These are phyloP conservation scores for Synchiropus splendidus DNA, from an alignment of 2,113 vertebrate genomes.

Conservation along the genomic window DNA sequence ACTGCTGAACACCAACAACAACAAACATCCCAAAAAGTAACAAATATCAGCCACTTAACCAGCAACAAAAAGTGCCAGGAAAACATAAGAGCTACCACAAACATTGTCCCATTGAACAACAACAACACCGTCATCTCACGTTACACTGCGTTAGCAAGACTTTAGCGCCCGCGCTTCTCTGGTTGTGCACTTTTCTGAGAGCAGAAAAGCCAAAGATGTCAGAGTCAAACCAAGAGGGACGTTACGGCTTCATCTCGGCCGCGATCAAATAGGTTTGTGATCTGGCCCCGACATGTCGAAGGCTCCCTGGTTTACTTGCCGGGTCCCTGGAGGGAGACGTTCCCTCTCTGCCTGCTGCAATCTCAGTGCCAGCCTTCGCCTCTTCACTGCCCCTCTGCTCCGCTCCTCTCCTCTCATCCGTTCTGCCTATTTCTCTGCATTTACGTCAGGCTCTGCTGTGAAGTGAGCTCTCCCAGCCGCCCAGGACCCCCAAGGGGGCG, in stretches of 20 bases:
- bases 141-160: background rate
- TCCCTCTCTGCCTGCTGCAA: constrained; percentile 3
- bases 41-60: too few species aligned
- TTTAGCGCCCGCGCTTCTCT: background rate
- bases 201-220: background rate
- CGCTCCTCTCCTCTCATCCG: constrained; percentile 35
- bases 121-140: too few species aligned
- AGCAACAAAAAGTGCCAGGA: too few species aligned
- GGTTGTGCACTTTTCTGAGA: background rate
- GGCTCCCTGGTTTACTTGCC: constrained; percentile 6
- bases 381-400: constrained; percentile 26
- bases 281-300: constrained; percentile 29
- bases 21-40: too few species aligned
- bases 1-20: too few species aligned
- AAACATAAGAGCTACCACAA: too few species aligned
- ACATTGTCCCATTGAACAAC: background rate
- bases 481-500: constrained; percentile 13
- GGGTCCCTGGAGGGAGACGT: constrained; percentile 12
- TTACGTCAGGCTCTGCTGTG: constrained; percentile 54
- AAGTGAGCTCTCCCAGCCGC: constrained; percentile 16
- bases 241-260: constrained; percentile 12
- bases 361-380: background rate
- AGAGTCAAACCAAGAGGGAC: too few species aligned
- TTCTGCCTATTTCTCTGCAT: constrained; percentile 51
- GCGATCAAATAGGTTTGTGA: constrained; percentile 37